phyloP scores from a whole-genome alignment of 2,113 vertebrate genomes.

The Corythornis cristatus region DNA sequence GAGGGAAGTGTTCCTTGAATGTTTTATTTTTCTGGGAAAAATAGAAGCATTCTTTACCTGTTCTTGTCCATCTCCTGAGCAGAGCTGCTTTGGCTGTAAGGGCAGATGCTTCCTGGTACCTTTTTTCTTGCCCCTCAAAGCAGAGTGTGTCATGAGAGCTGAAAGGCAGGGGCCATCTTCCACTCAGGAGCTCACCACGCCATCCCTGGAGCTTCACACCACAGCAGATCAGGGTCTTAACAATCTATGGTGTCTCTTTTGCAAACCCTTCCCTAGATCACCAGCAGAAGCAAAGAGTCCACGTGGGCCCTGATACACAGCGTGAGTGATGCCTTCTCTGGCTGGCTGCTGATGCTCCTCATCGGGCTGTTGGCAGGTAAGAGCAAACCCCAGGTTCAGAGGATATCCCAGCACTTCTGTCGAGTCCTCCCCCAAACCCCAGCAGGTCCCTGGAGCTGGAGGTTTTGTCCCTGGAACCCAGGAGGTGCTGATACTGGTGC shows the following conservation, averaged over 20 bases:
- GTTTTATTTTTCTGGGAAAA: background rate
- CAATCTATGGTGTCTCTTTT: background rate
- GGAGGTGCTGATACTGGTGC: rapidly evolving
- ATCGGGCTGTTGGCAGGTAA: constrained; percentile 93
- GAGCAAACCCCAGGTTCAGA: background rate
- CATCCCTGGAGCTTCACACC: background rate
- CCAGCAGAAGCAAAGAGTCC: constrained; percentile 90
- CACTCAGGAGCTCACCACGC: rapidly evolving
- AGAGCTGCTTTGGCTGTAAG: background rate
- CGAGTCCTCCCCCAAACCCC: background rate
- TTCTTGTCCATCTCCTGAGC: background rate
- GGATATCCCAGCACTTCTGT: rapidly evolving
- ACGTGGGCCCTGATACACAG: constrained; percentile 88
- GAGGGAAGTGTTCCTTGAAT: background rate
- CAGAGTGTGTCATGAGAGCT: rapidly evolving
- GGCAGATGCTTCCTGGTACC: background rate
- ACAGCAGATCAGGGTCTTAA: background rate
- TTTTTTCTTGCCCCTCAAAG: background rate
- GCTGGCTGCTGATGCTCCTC: constrained; percentile 95
- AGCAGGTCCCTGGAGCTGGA: background rate
- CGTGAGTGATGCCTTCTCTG: constrained; percentile 93
- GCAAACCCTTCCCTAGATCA: constrained; percentile 80
- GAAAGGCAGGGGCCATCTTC: background rate
- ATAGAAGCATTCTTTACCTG: background rate
- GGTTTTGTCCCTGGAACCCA: background rate